Conservation (phyloP, 2,888 invertebrate species). For the Lymantria monacha region DNA sequence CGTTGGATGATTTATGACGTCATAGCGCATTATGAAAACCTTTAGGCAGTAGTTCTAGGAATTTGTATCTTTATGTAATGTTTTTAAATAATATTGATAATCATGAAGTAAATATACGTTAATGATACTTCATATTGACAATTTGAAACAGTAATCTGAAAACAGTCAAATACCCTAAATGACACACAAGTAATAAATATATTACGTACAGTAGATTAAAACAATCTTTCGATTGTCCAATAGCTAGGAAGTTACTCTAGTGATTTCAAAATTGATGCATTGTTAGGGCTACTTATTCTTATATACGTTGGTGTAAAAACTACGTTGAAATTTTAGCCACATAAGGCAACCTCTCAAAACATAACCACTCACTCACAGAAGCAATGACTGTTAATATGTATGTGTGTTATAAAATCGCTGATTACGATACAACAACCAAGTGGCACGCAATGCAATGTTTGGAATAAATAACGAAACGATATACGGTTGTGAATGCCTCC, state of each 20-base stretch:
- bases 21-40: too few relatives aligned
- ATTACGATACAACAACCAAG: conserved; percentile 47
- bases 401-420: conserved; percentile 63
- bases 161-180: too few relatives aligned
- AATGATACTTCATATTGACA: too few relatives aligned
- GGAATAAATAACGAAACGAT: conserved; percentile 43
- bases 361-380: conserved; percentile 22
- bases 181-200: too few relatives aligned
- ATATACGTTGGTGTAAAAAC: conserved; percentile 23
- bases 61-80: too few relatives aligned
- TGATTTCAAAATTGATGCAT: conserved; percentile 12
- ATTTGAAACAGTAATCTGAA: too few relatives aligned
- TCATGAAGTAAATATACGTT: too few relatives aligned
- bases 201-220: too few relatives aligned
- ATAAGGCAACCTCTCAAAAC: conserved; percentile 14
- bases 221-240: too few relatives aligned
- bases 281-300: conserved; percentile 14
- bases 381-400: conserved; percentile 40
- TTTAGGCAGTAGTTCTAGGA: too few relatives aligned
- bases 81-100: too few relatives aligned
- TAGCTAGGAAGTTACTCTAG: conserved; percentile 7
- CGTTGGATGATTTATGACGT: too few relatives aligned
- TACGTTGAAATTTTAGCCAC: conserved; percentile 17
- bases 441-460: conserved; percentile 57
- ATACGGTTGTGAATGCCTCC: conserved; percentile 54